Percentiles rank a stretch among this genome's conserved stretches.
phyloP scores from a whole-genome alignment of 2,888 invertebrate species.

The Conchocele bisecta region DNA sequence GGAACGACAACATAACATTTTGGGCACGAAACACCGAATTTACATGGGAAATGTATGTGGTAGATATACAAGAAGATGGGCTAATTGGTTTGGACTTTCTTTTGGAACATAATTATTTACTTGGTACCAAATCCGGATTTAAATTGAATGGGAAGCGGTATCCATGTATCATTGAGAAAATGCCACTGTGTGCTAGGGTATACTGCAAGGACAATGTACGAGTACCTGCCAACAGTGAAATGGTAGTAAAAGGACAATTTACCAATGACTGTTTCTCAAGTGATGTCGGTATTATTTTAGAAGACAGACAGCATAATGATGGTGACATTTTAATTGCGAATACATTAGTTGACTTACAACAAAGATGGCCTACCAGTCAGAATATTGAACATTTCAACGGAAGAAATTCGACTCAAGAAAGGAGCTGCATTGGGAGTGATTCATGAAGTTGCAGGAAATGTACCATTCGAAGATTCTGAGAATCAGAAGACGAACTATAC shows the following conservation, averaged over 20 bases:
- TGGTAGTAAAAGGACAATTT: background rate
- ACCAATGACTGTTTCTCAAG: background rate
- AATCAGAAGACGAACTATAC: too few species aligned
- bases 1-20: slow-evolving; percentile 6
- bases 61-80: slow-evolving; percentile 37
- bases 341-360: background rate
- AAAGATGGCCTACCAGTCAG: slow-evolving; percentile 2
- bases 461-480: background rate
- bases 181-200: background rate
- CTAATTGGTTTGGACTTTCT: slow-evolving; percentile 25
- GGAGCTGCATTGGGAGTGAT: background rate
- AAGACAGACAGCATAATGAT: background rate
- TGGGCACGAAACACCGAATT: slow-evolving; percentile 4
- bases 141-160: background rate
- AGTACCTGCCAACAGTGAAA: slow-evolving; percentile 5
- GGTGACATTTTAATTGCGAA: background rate
- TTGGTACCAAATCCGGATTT: background rate
- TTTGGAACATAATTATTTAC: background rate
- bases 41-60: slow-evolving; percentile 31
- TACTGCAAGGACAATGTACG: background rate
- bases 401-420: slow-evolving; percentile 2
- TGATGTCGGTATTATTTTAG: background rate
- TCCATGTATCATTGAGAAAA: background rate
- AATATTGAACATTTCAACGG: background rate
- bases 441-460: background rate